Evolutionary conservation across 2,888 invertebrate genomes (phyloP), one percentile per base, ranked within the genome.

Genomic region (Gortyna flavago): DNA sequence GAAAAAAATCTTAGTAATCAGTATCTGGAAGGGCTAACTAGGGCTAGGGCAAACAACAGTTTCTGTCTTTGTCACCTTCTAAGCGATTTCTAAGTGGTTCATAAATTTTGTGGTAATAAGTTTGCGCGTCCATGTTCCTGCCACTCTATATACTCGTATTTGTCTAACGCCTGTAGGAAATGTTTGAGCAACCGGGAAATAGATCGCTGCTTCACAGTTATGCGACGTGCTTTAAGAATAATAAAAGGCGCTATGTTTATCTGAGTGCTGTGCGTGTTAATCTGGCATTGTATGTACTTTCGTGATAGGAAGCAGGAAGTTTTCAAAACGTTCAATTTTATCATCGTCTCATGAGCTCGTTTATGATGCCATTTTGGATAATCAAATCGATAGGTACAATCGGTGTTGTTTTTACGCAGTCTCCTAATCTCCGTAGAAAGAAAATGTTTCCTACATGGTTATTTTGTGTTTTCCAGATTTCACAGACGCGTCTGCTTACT

Each of bases 401-500:
- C 41, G n/a, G 65, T 59, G 81, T 75, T 18, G 35, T 81, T 41
- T 73, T 74, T 35, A n/a, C 32, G 35, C 18, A 13, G 57, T 25
- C 11, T 38, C 38, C 16, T 59, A 29, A 6, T 9, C 9, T 29
- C 35, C 2, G 51, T 35, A 35, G 4, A 5, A 11, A 1, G 3
- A 32, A n/a, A 69, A 7, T 18, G 2, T 44, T 44, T 21, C 9
- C 8, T 25, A 25, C 11, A 54, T 41, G n/a, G 1, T 71, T 35
- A 13, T 38, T 67, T 64, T 72, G 57, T 84, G 67, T 72, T 80
- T 95, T 95, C 7, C 93, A 99, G 99, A 99, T 95, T 99, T 98
- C 88, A 98, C 98, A 2, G 98, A 99, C 90, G 98, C 98, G 0
- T 98, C 99, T 0, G 98, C 98, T 51, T 98, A 98, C 91, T 99